Evolutionary conservation across 1,140 invertebrate species (phyloP), one percentile per base, ranked within the genome.

Genomic region (Pinna nobilis): DNA sequence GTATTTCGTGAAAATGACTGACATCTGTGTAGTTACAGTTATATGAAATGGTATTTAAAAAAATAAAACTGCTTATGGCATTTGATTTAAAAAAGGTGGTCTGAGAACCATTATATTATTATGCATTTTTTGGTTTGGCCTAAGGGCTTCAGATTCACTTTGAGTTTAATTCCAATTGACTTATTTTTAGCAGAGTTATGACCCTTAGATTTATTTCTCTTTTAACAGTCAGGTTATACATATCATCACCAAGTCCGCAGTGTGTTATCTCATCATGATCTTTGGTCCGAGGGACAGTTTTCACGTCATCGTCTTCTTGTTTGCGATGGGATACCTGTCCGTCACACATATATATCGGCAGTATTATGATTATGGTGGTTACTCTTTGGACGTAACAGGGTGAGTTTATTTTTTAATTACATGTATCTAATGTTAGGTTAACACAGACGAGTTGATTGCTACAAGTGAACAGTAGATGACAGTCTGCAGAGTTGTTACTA

Each of bases 301-400:
- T 23, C 85, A 88, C 53, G 75, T 70, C 1, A 55, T 85, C 0
- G 80, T 84, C 5, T 85, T 89, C 71, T 66, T 83, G 0, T 76
- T 84, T 60, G 74, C 95, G 13, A 92, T 98, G 89, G 81, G 92
- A 49, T 98, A 97, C 89, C 90, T 98, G 60, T 94, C 95, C 3
- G 92, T 92, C 74, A 91, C 96, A 51, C 97, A 98, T 88, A 89
- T 97, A 69, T 94, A 96, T 89, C 91, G 96, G 57, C 94, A 96
- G 89, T 91, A 96, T 32, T 96, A 96, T 84, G 94, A 96, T 86
- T 95, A 96, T 83, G 95, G 93, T 66, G 94, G 94, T 49, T 97
- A 95, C 86, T 93, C 93, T n/a, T 88, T 98, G 66, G 97, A 98
- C 88, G 94, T 98, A 76, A 97, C 96, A 82, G 95, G 95, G 95